Conservation (phyloP, 2,797 vertebrate species). For the Lutjanus campechanus region DNA sequence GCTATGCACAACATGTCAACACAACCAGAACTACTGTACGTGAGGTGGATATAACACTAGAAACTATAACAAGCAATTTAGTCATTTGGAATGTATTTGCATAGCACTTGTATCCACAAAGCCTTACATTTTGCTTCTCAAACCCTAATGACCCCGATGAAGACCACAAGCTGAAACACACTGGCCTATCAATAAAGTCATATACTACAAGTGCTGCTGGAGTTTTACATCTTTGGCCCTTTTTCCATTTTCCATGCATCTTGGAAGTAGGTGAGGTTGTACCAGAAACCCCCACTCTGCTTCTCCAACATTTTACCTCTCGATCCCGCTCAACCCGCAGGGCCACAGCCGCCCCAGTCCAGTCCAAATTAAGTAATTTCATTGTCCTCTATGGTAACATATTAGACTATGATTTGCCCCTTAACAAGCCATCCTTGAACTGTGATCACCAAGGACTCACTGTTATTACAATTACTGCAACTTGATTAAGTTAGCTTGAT, state of each 20-base stretch:
- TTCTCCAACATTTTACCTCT: neutral
- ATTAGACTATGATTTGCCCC: neutral
- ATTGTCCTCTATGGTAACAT: neutral
- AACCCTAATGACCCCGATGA: too few relatives aligned
- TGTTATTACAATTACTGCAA: neutral
- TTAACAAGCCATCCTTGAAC: neutral
- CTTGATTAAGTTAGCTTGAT: neutral
- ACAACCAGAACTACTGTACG: neutral
- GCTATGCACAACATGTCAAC: neutral
- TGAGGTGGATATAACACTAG: neutral
- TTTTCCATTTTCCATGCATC: too few relatives aligned
- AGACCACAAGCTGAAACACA: too few relatives aligned
- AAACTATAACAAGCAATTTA: neutral
- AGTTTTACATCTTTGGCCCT: too few relatives aligned
- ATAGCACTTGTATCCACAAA: neutral
- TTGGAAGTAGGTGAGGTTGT: too few relatives aligned
- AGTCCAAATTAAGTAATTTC: neutral
- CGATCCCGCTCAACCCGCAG: neutral
- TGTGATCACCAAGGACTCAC: neutral
- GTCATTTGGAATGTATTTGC: neutral
- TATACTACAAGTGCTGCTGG: too few relatives aligned
- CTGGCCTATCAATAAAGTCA: too few relatives aligned
- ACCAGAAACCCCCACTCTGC: too few relatives aligned
- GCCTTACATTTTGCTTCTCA: neutral
- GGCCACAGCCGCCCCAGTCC: neutral